These are phyloP conservation scores for Adelosebastes latens DNA, from an alignment of 2,797 vertebrate species.

Conservation along the genomic window DNA sequence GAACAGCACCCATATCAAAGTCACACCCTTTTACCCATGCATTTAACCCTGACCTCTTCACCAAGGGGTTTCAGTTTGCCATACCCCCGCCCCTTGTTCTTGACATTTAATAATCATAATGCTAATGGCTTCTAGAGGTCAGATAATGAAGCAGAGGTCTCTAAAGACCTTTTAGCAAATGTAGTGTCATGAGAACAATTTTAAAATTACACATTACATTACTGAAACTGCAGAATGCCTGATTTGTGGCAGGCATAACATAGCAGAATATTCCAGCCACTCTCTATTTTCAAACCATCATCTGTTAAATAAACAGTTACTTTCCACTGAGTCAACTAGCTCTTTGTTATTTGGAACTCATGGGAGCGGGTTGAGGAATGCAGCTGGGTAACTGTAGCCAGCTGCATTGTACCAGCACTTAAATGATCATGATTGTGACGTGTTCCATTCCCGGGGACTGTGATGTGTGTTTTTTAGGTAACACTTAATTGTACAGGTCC, in stretches of 20 bases:
- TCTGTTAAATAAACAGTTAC: neutral
- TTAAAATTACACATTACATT: neutral
- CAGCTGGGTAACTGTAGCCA: neutral
- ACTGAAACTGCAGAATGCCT: neutral
- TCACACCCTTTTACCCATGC: neutral
- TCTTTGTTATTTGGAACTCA: neutral
- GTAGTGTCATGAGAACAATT: neutral
- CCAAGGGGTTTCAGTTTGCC: neutral
- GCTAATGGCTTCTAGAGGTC: neutral
- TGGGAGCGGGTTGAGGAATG: neutral
- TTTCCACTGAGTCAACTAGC: neutral
- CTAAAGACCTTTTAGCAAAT: neutral
- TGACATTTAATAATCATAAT: neutral
- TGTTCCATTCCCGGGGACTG: neutral
- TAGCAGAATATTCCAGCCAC: neutral
- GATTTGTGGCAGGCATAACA: neutral
- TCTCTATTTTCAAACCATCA: conserved; percentile 1
- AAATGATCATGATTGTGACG: neutral
- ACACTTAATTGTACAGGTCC: rapidly evolving
- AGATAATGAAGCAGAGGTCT: neutral
- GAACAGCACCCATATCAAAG: neutral
- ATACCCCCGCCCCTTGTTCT: neutral
- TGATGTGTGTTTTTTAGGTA: neutral
- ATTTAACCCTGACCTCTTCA: neutral
- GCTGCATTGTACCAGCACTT: neutral